phyloP scores from a whole-genome alignment of 2,797 vertebrate genomes.

The Triplophysa yarkandensis region DNA sequence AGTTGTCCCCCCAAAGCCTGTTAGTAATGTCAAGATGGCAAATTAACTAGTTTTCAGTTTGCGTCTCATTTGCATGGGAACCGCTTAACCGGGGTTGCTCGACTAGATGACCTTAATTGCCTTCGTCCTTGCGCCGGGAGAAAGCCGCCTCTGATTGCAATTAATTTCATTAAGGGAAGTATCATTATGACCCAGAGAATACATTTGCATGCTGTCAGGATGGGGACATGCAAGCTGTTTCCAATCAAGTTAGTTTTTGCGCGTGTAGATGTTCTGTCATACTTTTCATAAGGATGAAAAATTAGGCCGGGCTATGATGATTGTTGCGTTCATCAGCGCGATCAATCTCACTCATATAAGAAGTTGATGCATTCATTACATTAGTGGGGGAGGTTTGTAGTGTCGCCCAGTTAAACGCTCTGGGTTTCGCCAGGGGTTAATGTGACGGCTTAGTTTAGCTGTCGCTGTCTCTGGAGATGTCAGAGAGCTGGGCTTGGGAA shows the following conservation, averaged over 20 bases:
- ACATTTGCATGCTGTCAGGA: constrained; percentile 58
- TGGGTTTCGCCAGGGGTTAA: constrained; percentile 38
- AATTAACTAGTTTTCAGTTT: constrained; percentile 81
- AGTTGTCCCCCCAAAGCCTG: constrained; percentile 67
- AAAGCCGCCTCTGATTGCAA: constrained; percentile 59
- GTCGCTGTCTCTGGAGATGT: constrained; percentile 5
- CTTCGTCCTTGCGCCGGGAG: constrained; percentile 58
- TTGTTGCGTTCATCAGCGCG: constrained; percentile 51
- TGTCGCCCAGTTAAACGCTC: constrained; percentile 28
- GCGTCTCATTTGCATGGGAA: constrained; percentile 79
- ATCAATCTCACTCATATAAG: constrained; percentile 61
- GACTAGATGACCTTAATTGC: constrained; percentile 72
- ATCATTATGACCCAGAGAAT: constrained; percentile 60
- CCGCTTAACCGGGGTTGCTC: constrained; percentile 76
- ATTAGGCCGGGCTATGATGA: constrained; percentile 56
- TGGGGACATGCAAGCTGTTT: constrained; percentile 59
- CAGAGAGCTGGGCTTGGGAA: constrained; percentile 5
- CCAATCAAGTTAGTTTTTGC: constrained; percentile 58
- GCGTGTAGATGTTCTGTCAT: constrained; percentile 55
- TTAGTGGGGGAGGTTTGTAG: constrained; percentile 36
- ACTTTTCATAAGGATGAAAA: constrained; percentile 61
- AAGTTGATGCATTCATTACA: constrained; percentile 51
- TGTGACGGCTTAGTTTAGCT: constrained; percentile 15
- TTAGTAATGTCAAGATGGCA: constrained; percentile 80
- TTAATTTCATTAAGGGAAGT: constrained; percentile 64